Evolutionary conservation across 2,113 vertebrate species (phyloP).

Genomic region (Neopipo cinnamomea): DNA sequence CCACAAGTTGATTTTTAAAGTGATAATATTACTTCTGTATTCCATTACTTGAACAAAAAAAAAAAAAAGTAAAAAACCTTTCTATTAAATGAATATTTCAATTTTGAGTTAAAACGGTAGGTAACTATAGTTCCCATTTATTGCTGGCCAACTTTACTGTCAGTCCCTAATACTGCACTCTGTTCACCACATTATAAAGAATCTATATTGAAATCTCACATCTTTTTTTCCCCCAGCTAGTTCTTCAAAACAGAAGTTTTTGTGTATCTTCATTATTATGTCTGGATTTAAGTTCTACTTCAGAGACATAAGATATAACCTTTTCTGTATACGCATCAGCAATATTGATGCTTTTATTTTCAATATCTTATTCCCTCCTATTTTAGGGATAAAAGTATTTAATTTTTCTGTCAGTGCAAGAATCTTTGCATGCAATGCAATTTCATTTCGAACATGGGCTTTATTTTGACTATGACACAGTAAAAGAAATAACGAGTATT

Average conservation of each 20-base stretch:
- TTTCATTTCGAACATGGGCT: not conserved
- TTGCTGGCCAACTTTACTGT: not conserved
- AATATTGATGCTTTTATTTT: not conserved
- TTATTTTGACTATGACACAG: not conserved
- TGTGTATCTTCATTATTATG: not conserved
- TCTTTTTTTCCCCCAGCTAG: rapidly evolving
- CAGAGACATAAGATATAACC: not conserved
- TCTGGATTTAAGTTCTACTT: not conserved
- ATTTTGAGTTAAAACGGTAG: not conserved
- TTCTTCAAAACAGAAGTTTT: not conserved
- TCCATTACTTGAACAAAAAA: not conserved
- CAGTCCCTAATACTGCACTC: not conserved
- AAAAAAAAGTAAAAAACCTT: not conserved
- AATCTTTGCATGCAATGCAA: not conserved
- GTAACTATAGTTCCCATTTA: not conserved
- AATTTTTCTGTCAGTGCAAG: not conserved
- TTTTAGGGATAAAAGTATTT: not conserved
- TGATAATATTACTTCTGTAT: not conserved
- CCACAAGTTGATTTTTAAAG: not conserved
- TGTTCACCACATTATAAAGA: not conserved
- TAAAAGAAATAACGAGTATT: not conserved
- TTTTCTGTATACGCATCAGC: not conserved
- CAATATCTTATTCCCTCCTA: not conserved
- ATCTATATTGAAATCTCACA: not conserved
- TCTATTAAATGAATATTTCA: not conserved